Evolutionary conservation across 1,140 invertebrate genomes (phyloP).

Genomic region (Heterodera schachtii): DNA sequence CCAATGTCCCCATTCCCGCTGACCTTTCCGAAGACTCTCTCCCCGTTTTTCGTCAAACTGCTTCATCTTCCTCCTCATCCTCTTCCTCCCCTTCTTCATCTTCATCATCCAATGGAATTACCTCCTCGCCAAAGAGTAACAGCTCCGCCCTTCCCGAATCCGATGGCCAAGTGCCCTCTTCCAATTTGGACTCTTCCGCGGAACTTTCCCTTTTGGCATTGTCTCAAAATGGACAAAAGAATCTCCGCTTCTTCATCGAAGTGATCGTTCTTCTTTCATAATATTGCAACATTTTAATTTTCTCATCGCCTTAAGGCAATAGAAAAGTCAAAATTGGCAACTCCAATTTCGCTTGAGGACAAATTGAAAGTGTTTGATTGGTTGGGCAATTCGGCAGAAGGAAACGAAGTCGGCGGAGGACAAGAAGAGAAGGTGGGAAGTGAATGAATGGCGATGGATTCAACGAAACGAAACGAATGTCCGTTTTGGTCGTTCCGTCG

Average conservation of each 20-base stretch:
- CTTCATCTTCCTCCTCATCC: background rate
- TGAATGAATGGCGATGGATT: background rate
- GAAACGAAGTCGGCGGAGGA: background rate
- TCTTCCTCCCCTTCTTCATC: background rate
- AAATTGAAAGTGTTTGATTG: constrained; percentile 16
- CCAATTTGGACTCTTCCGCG: background rate
- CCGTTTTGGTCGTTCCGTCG: background rate
- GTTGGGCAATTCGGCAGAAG: background rate
- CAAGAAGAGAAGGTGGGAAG: background rate
- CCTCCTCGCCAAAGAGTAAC: background rate
- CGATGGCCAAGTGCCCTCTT: background rate
- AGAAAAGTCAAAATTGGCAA: constrained; percentile 15
- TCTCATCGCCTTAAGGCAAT: constrained; percentile 6
- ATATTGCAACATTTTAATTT: background rate
- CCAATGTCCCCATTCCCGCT: too few species aligned
- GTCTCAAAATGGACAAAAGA: background rate
- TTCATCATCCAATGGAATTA: background rate
- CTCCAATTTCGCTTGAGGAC: constrained; percentile 4
- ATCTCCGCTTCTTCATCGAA: constrained; percentile 19
- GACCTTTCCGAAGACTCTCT: background rate
- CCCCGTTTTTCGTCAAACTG: background rate
- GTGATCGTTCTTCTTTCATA: background rate
- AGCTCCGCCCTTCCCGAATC: background rate
- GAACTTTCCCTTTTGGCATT: background rate
- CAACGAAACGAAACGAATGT: background rate